Conservation (phyloP, 1,140 invertebrate species). For the Ganaspis sp. region DNA sequence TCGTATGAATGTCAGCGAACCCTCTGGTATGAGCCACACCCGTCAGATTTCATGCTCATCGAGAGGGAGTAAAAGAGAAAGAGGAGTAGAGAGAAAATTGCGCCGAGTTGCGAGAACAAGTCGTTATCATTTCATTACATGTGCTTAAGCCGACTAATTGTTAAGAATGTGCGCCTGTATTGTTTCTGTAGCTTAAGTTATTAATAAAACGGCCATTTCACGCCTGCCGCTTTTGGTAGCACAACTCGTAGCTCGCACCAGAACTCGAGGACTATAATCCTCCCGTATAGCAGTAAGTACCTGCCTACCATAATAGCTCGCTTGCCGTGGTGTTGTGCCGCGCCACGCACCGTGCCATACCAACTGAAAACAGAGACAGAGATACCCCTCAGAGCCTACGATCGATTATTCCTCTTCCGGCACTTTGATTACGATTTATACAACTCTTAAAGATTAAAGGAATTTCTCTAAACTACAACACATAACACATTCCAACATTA, state of each 20-base stretch:
- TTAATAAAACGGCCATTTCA: constrained; percentile 67
- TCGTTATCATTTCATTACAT: constrained; percentile 69
- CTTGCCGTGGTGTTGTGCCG: constrained; percentile 17
- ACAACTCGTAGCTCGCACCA: constrained; percentile 41
- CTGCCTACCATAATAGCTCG: constrained; percentile 44
- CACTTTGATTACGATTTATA: constrained; percentile 22
- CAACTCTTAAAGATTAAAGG: neutral
- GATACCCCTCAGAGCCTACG: too few species aligned
- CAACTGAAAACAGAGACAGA: neutral
- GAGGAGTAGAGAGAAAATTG: constrained; percentile 42
- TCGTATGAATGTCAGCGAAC: constrained; percentile 1
- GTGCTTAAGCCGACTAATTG: constrained; percentile 67
- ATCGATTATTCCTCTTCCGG: constrained; percentile 26
- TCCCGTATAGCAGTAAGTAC: constrained; percentile 40
- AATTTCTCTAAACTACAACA: constrained; percentile 18
- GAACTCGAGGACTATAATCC: constrained; percentile 46
- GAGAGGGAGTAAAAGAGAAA: constrained; percentile 37
- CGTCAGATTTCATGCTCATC: constrained; percentile 46
- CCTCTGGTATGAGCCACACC: constrained; percentile 39
- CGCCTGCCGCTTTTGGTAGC: constrained; percentile 16
- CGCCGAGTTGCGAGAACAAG: constrained; percentile 43
- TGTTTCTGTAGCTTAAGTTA: constrained; percentile 68
- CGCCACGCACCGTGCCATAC: neutral
- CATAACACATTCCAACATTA: constrained; percentile 9
- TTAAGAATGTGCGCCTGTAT: constrained; percentile 64